Percentiles rank a stretch among this genome's conserved stretches.
Conservation (phyloP, 37 sponge, comb jelly and placozoan genomes). For the Axinella damicornis region DNA sequence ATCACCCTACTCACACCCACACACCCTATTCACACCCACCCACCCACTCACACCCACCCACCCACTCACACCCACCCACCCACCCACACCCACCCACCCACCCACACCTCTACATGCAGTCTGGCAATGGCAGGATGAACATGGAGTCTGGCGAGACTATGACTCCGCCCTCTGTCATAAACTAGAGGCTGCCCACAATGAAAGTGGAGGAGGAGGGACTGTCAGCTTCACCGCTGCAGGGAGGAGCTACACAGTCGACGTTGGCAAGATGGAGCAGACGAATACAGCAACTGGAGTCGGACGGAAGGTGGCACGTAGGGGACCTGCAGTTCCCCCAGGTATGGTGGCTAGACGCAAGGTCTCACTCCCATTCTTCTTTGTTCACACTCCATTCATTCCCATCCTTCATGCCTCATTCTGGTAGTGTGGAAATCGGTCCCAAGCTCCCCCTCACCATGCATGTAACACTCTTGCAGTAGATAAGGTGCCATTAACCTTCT, state of each 20-base stretch:
- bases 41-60: no score
- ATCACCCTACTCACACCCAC: no score
- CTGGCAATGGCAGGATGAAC: constrained; percentile 78
- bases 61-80: neutral
- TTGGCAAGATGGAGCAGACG: constrained; percentile 61
- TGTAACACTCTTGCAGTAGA: no score
- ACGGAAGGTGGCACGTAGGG: constrained; percentile 36
- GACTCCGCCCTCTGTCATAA: neutral
- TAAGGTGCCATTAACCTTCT: no score
- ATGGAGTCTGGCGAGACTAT: constrained; percentile 47
- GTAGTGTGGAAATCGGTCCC: no score
- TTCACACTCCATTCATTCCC: neutral
- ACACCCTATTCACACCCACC: no score
- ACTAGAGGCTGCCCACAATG: constrained; percentile 37
- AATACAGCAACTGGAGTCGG: constrained; percentile 38
- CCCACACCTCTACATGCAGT: neutral
- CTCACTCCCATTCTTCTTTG: neutral
- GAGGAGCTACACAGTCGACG: constrained; percentile 51
- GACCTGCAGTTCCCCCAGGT: neutral
- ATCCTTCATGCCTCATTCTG: neutral
- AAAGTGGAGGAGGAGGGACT: neutral
- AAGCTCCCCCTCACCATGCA: no score
- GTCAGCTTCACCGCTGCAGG: constrained; percentile 49
- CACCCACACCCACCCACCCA: neutral
- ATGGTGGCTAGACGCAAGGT: no score